Conservation (phyloP, 2,113 vertebrate species). For the Colistium nudipinnis region DNA sequence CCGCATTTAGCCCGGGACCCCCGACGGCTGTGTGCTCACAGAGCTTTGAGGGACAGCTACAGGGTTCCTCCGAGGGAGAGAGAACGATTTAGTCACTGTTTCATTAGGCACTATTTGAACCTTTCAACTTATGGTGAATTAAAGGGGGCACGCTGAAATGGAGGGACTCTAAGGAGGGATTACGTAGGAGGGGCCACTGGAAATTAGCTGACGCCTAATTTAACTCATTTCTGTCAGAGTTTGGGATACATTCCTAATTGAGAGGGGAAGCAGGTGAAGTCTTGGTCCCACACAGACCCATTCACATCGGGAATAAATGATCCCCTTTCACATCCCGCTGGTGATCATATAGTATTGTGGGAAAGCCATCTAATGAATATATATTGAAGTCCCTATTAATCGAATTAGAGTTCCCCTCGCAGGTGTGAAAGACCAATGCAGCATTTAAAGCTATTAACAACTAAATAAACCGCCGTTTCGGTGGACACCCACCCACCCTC, state of each 20-base stretch:
- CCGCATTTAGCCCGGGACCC: slow-evolving; percentile 78
- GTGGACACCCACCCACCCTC: slow-evolving; percentile 72
- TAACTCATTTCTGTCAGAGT: slow-evolving; percentile 98
- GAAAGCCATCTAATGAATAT: slow-evolving; percentile 96
- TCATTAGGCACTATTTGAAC: slow-evolving; percentile 99
- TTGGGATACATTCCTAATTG: slow-evolving; percentile 99
- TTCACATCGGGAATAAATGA: slow-evolving; percentile 94
- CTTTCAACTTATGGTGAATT: slow-evolving; percentile 98
- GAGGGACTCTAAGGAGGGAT: slow-evolving; percentile 82
- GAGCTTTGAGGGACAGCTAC: slow-evolving; percentile 87
- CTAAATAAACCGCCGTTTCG: slow-evolving; percentile 78
- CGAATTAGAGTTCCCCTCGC: slow-evolving; percentile 91
- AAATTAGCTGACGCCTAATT: slow-evolving; percentile 99
- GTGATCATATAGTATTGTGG: slow-evolving; percentile 93
- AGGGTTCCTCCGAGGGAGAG: slow-evolving; percentile 84
- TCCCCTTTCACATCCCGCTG: slow-evolving; percentile 89
- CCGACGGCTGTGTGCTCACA: slow-evolving; percentile 76
- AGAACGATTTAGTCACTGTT: slow-evolving; percentile 95
- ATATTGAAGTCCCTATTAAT: slow-evolving; percentile 96
- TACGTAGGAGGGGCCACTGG: slow-evolving; percentile 93
- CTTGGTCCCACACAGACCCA: slow-evolving; percentile 91
- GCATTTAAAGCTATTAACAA: slow-evolving; percentile 85
- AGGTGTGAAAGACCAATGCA: slow-evolving; percentile 89
- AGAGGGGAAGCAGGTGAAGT: slow-evolving; percentile 99
- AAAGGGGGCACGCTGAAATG: slow-evolving; percentile 91